Evolutionary conservation across 2,797 vertebrate genomes (phyloP).

Genomic region (Pipistrellus nathusii): DNA sequence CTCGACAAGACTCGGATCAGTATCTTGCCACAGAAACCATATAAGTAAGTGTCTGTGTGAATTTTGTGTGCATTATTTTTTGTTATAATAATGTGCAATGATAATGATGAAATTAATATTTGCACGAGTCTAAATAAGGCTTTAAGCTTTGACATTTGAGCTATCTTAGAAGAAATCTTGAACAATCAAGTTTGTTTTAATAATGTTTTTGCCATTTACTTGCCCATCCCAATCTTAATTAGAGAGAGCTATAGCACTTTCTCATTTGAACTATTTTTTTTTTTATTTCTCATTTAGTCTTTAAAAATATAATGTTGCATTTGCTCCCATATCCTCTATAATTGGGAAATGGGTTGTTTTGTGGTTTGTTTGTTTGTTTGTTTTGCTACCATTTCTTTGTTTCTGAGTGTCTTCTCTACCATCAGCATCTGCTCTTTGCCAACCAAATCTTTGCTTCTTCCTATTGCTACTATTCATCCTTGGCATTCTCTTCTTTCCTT

Average conservation of each 20-base stretch:
- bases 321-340: neutral
- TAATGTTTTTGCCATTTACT: neutral
- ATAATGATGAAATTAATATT: neutral
- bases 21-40: conserved; percentile 99
- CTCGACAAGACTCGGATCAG: conserved; percentile 99
- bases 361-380: too few species aligned
- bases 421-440: neutral
- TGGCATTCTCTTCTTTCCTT: neutral
- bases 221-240: neutral
- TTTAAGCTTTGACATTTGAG: neutral
- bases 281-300: neutral
- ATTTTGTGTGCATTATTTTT: neutral
- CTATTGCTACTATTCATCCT: neutral
- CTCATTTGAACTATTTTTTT: neutral
- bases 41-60: conserved; percentile 91
- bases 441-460: neutral
- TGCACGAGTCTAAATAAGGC: neutral
- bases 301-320: neutral
- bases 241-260: neutral
- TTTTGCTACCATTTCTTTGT: neutral
- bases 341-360: neutral
- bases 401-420: neutral
- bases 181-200: neutral
- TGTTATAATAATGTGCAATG: neutral
- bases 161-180: neutral